A percentile compares a stretch with the other conserved stretches of the same genome.
phyloP scores from a whole-genome alignment of 64 coral and sea anemone genomes.

The Pocillopora verrucosa region DNA sequence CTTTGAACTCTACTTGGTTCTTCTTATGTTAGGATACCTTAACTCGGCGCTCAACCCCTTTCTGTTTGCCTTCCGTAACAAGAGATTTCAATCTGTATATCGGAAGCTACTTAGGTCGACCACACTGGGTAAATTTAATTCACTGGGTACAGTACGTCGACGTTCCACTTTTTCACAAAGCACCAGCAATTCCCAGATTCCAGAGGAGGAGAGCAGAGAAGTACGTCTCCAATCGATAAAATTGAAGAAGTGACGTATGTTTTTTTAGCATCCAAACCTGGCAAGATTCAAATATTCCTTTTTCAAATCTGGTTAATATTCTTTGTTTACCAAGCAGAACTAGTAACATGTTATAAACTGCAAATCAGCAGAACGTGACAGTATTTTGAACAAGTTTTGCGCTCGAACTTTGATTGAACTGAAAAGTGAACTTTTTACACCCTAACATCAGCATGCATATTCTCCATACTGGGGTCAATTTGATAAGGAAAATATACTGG shows the following conservation, averaged over 20 bases:
- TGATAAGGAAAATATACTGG: no score
- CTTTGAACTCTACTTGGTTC: not conserved
- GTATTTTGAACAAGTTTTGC: no score
- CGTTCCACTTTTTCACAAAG: not conserved
- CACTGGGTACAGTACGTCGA: not conserved
- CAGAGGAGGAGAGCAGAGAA: not conserved
- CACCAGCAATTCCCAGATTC: not conserved
- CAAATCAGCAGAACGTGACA: no score
- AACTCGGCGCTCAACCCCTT: slow-evolving; percentile 89
- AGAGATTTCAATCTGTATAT: slow-evolving; percentile 69
- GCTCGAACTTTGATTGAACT: no score
- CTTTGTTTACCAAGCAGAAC: no score
- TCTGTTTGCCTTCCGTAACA: slow-evolving; percentile 87
- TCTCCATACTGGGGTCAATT: no score
- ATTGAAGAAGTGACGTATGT: not conserved
- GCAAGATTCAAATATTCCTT: no score
- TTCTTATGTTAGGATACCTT: slow-evolving; percentile 77
- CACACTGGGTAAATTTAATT: not conserved
- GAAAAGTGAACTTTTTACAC: no score
- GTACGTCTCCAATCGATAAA: slow-evolving; percentile 22
- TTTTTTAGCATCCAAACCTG: no score
- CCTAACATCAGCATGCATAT: no score
- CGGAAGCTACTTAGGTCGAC: slow-evolving; percentile 16
- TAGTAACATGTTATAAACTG: no score
- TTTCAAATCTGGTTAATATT: no score